phyloP scores from a whole-genome alignment of 2,888 invertebrate species.

The Stenichneumon culpator region DNA sequence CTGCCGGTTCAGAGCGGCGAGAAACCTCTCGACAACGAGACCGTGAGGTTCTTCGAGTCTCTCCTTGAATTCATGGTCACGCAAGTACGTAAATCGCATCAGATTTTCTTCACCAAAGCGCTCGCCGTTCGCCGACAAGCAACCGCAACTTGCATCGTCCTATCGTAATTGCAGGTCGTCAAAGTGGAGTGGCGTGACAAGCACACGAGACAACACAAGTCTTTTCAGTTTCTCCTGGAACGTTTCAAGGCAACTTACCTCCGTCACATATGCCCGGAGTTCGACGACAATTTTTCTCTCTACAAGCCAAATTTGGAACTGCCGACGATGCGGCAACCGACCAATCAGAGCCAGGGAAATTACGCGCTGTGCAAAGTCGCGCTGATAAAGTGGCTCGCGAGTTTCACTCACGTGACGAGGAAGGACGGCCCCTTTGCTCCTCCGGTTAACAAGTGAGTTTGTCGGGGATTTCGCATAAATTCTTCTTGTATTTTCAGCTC shows the following conservation, averaged over 20 bases:
- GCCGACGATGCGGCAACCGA: slow-evolving; percentile 91
- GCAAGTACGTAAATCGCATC: slow-evolving; percentile 87
- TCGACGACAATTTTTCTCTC: slow-evolving; percentile 91
- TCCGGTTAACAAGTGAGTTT: slow-evolving; percentile 79
- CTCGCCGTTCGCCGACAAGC: background rate
- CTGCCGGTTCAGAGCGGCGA: slow-evolving; percentile 94
- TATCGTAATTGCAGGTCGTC: slow-evolving; percentile 87
- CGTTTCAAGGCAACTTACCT: slow-evolving; percentile 96
- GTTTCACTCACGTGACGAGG: slow-evolving; percentile 92
- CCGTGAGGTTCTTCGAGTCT: slow-evolving; percentile 94
- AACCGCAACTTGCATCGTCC: background rate
- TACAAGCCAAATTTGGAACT: slow-evolving; percentile 94
- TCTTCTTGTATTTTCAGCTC: background rate
- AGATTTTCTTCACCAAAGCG: background rate
- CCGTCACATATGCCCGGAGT: slow-evolving; percentile 95
- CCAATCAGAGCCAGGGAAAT: slow-evolving; percentile 85
- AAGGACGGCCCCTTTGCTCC: slow-evolving; percentile 86
- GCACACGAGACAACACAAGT: slow-evolving; percentile 91
- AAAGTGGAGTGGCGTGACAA: slow-evolving; percentile 96
- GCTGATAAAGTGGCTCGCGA: slow-evolving; percentile 95
- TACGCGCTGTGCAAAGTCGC: slow-evolving; percentile 92
- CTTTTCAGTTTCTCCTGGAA: slow-evolving; percentile 96
- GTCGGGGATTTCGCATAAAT: background rate
- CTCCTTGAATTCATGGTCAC: slow-evolving; percentile 96
- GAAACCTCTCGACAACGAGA: slow-evolving; percentile 93